Evolutionary conservation across 1,140 invertebrate genomes (phyloP).

Genomic region (Hetaerina americana): DNA sequence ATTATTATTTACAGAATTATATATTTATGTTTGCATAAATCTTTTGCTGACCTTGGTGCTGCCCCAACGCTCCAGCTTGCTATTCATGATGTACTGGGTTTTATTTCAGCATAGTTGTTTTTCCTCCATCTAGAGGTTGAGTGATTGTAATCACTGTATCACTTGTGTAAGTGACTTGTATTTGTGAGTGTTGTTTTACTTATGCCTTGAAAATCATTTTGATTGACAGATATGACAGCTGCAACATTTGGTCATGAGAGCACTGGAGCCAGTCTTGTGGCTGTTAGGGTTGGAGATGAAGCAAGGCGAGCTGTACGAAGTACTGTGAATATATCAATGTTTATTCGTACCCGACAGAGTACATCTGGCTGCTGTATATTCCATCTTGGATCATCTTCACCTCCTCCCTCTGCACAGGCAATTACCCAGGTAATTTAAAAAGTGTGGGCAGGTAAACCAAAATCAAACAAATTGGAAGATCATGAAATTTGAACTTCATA

Average conservation of each 20-base stretch:
- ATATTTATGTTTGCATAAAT: no score
- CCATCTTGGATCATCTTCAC: constrained; percentile 57
- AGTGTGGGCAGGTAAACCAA: no score
- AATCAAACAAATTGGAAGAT: no score
- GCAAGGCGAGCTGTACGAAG: constrained; percentile 54
- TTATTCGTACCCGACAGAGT: constrained; percentile 67
- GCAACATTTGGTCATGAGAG: constrained; percentile 84
- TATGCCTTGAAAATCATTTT: constrained; percentile 6
- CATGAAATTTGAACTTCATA: no score
- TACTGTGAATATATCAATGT: constrained; percentile 83
- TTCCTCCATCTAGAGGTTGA: no score
- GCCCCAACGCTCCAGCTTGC: no score
- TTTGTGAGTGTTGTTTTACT: no score
- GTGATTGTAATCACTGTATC: no score
- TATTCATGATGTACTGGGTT: no score
- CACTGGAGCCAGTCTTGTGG: constrained; percentile 53
- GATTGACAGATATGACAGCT: constrained; percentile 57
- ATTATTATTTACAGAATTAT: no score
- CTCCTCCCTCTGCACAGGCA: constrained; percentile 9
- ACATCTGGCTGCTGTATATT: constrained; percentile 61
- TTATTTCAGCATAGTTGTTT: no score
- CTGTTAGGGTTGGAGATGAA: constrained; percentile 49
- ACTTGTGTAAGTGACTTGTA: background rate
- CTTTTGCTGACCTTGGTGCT: no score
- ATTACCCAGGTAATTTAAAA: background rate